Evolutionary conservation across 2,888 invertebrate genomes (phyloP).

Genomic region (Diadegma fenestrale): DNA sequence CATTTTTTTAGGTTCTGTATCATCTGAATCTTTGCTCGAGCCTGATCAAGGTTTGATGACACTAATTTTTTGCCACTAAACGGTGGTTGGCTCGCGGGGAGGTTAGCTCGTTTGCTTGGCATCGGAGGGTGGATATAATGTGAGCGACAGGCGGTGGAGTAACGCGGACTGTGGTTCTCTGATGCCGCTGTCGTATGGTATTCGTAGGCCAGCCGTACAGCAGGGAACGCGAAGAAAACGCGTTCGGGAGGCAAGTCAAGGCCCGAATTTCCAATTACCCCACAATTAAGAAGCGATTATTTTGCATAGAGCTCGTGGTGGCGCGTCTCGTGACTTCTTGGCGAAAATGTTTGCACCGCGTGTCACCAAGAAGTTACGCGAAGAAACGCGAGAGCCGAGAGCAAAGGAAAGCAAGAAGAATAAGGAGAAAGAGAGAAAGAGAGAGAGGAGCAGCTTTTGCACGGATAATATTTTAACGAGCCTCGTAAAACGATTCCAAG

Average conservation of each 20-base stretch:
- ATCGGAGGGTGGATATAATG: slow-evolving; percentile 74
- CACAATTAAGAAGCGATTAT: slow-evolving; percentile 84
- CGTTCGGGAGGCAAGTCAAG: slow-evolving; percentile 46
- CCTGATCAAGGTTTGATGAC: slow-evolving; percentile 54
- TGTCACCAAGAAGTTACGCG: slow-evolving; percentile 83
- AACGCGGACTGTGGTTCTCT: slow-evolving; percentile 28
- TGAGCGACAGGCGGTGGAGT: slow-evolving; percentile 77
- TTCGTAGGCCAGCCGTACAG: slow-evolving; percentile 29
- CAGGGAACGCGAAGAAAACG: slow-evolving; percentile 64
- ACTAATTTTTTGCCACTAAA: slow-evolving; percentile 22
- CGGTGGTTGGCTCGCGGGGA: slow-evolving; percentile 7
- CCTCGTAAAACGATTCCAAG: slow-evolving; percentile 83
- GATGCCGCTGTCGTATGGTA: slow-evolving; percentile 33
- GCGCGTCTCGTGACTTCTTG: slow-evolving; percentile 72
- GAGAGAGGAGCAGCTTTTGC: slow-evolving; percentile 59
- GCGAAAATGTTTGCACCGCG: slow-evolving; percentile 78
- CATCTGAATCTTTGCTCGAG: not conserved
- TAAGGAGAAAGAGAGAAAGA: slow-evolving; percentile 13
- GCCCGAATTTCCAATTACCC: slow-evolving; percentile 83
- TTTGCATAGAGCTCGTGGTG: slow-evolving; percentile 80
- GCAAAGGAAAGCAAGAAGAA: not conserved
- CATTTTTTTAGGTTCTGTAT: slow-evolving; percentile 2
- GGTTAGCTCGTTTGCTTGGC: not conserved
- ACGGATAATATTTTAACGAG: slow-evolving; percentile 84
- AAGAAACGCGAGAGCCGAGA: slow-evolving; percentile 1